Conservation (phyloP, 1,140 invertebrate genomes). For the Zaprionus capensis region DNA sequence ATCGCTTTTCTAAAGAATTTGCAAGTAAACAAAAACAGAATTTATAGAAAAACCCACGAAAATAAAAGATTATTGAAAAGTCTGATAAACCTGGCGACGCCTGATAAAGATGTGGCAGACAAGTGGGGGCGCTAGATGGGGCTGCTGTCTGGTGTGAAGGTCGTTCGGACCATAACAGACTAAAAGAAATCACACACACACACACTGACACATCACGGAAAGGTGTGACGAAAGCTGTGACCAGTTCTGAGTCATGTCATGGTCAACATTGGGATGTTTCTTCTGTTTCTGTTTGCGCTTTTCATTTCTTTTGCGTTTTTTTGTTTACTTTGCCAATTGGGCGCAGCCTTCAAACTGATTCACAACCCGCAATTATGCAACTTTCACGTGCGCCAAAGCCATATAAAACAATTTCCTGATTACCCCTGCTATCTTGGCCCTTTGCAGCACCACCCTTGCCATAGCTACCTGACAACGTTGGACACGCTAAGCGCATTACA, state of each 20-base stretch:
- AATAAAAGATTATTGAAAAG: constrained; percentile 5
- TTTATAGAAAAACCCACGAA: not conserved
- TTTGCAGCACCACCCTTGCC: not conserved
- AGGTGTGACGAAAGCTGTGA: constrained; percentile 31
- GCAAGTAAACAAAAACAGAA: constrained; percentile 28
- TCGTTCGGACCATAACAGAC: constrained; percentile 12
- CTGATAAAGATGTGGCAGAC: constrained; percentile 15
- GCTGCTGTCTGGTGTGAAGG: constrained; percentile 28
- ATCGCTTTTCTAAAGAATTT: constrained; percentile 28
- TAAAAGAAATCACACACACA: not conserved
- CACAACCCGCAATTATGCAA: constrained; percentile 59
- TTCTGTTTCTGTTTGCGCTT: constrained; percentile 11
- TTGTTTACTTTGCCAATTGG: constrained; percentile 30
- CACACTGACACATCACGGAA: not conserved
- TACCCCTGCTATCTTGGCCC: not conserved
- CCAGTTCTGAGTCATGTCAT: constrained; percentile 41
- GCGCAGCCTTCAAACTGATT: constrained; percentile 27
- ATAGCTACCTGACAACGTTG: not conserved
- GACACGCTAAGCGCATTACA: constrained; percentile 63
- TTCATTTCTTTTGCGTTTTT: constrained; percentile 4
- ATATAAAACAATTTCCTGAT: constrained; percentile 73
- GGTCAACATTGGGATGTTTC: constrained; percentile 7
- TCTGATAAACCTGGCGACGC: constrained; percentile 33
- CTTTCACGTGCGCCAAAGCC: constrained; percentile 54
- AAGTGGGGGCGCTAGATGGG: constrained; percentile 12